Evolutionary conservation across 2,797 vertebrate species (phyloP).

Genomic region (Podargus strigoides): DNA sequence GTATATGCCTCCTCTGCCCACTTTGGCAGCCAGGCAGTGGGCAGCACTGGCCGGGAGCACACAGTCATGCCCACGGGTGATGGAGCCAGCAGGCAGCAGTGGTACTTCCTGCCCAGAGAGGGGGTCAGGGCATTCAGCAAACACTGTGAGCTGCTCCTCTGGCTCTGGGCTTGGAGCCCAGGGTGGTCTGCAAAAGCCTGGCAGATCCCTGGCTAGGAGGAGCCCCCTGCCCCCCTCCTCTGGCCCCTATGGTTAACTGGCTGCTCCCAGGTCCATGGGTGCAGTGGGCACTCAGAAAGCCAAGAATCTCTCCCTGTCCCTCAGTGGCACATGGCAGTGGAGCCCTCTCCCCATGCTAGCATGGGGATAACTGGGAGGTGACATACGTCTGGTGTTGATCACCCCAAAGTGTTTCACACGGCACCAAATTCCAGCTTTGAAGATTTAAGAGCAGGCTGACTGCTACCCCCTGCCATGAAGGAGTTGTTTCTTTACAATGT

Average conservation of each 20-base stretch:
- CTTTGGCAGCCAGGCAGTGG: neutral
- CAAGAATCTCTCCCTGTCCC: neutral
- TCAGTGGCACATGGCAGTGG: accelerated
- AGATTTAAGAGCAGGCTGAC: neutral
- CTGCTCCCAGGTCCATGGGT: neutral
- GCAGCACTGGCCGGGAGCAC: neutral
- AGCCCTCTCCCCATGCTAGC: accelerated
- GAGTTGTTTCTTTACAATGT: conserved; percentile 21
- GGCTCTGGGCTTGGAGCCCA: neutral
- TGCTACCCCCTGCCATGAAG: neutral
- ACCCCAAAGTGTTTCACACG: neutral
- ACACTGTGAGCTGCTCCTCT: neutral
- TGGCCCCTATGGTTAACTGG: accelerated
- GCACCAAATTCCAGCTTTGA: neutral
- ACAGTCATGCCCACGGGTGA: neutral
- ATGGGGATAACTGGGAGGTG: accelerated
- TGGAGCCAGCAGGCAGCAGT: neutral
- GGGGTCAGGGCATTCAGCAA: accelerated
- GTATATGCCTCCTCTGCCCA: neutral
- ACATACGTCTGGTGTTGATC: accelerated
- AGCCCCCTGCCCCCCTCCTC: neutral
- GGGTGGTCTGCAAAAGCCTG: neutral
- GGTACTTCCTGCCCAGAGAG: neutral
- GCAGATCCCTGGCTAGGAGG: neutral
- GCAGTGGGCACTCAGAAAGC: neutral